Evolutionary conservation across 2,888 invertebrate genomes (phyloP).

Genomic region (Dugesia japonica): DNA sequence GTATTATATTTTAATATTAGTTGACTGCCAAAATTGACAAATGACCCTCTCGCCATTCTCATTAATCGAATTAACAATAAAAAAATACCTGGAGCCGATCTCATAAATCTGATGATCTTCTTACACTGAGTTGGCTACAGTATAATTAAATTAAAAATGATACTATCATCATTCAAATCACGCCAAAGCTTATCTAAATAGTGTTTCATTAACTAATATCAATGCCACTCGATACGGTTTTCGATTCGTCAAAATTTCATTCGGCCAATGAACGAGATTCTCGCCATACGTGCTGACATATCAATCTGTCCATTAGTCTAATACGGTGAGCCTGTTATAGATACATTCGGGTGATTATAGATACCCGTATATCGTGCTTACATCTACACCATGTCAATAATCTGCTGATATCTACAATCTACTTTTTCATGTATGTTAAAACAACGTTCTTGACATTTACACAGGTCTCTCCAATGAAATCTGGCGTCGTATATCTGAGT

Average conservation of each 20-base stretch:
- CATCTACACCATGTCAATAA: slow-evolving; percentile 16
- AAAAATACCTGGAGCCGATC: slow-evolving; percentile 11
- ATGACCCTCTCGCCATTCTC: slow-evolving; percentile 20
- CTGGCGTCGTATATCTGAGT: slow-evolving; percentile 20
- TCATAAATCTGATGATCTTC: slow-evolving; percentile 20
- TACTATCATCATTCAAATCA: background rate
- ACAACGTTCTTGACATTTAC: slow-evolving; percentile 20
- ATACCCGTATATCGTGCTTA: slow-evolving; percentile 8
- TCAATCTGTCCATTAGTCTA: slow-evolving; percentile 14
- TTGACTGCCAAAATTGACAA: background rate
- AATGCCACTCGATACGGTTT: slow-evolving; percentile 10
- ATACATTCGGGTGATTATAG: slow-evolving; percentile 9
- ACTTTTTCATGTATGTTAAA: slow-evolving; percentile 5
- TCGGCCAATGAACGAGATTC: slow-evolving; percentile 15
- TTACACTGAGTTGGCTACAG: slow-evolving; percentile 16
- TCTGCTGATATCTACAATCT: background rate
- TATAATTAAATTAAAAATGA: slow-evolving; percentile 3
- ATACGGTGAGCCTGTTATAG: slow-evolving; percentile 8
- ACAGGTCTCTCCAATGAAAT: slow-evolving; percentile 11
- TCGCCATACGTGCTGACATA: background rate
- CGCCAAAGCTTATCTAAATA: slow-evolving; percentile 13
- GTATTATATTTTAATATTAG: background rate
- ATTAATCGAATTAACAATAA: slow-evolving; percentile 20
- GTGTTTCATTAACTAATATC: slow-evolving; percentile 20
- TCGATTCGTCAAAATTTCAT: background rate